Evolutionary conservation across 2,888 invertebrate species (phyloP).

Genomic region (Morpho achilles): DNA sequence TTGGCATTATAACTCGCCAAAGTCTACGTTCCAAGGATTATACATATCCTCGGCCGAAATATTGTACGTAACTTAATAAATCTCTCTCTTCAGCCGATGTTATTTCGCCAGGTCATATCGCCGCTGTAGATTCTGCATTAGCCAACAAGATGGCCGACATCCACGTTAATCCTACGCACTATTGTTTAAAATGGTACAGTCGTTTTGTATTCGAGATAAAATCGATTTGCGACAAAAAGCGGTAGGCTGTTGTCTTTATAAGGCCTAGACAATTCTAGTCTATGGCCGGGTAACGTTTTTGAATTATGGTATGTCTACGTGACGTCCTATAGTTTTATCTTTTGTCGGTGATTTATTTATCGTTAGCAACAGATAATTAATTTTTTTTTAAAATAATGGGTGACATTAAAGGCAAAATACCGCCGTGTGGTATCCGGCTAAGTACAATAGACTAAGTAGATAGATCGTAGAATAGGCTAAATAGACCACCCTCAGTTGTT

Average conservation of each 20-base stretch:
- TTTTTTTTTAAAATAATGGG: too few species aligned
- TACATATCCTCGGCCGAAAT: too few species aligned
- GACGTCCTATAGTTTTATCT: conserved; percentile 4
- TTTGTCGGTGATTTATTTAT: conserved; percentile 5
- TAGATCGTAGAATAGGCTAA: too few species aligned
- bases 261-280: conserved; percentile 27
- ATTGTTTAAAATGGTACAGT: conserved; percentile 54
- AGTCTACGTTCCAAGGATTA: too few species aligned
- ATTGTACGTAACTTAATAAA: too few species aligned
- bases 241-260: conserved; percentile 31
- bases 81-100: neutral
- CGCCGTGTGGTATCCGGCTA: too few species aligned
- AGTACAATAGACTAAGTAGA: too few species aligned
- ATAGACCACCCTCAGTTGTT: too few species aligned
- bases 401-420: too few species aligned
- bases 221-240: conserved; percentile 33
- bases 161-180: conserved; percentile 51
- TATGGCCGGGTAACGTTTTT: conserved; percentile 15
- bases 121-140: conserved; percentile 7
- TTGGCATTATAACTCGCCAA: too few species aligned
- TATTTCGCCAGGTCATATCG: conserved; percentile 4
- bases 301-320: conserved; percentile 18
- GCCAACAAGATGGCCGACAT: conserved; percentile 34
- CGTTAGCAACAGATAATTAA: too few species aligned
- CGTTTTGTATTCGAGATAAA: conserved; percentile 42